Evolutionary conservation across 2,888 invertebrate species (phyloP).

Genomic region (Melitaea athalia): DNA sequence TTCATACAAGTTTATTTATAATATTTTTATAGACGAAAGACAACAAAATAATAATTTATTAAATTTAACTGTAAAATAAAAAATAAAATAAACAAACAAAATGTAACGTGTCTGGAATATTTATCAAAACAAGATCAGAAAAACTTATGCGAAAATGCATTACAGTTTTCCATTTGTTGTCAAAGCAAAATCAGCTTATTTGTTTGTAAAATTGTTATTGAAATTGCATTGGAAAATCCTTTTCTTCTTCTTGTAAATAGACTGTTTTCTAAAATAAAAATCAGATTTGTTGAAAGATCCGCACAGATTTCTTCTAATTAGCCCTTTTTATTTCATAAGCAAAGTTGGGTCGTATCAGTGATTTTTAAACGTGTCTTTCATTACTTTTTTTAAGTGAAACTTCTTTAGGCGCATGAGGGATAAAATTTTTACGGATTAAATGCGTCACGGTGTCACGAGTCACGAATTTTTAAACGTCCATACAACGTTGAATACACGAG

Average conservation of each 20-base stretch:
- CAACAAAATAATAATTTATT: too few relatives aligned
- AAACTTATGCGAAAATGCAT: neutral
- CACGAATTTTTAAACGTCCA: too few relatives aligned
- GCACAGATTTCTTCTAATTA: slow-evolving; percentile 7
- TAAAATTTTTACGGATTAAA: too few relatives aligned
- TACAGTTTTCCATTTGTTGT: slow-evolving; percentile 10
- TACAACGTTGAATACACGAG: too few relatives aligned
- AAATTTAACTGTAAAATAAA: too few relatives aligned
- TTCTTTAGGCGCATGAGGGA: too few relatives aligned
- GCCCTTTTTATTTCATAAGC: neutral
- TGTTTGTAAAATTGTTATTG: slow-evolving; percentile 20
- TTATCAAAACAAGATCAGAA: neutral
- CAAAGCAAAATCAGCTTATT: slow-evolving; percentile 16
- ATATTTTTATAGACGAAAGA: too few relatives aligned
- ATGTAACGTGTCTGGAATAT: neutral
- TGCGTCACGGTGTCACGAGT: too few relatives aligned
- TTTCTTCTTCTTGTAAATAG: slow-evolving; percentile 4
- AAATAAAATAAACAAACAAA: neutral
- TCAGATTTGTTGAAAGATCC: slow-evolving; percentile 6
- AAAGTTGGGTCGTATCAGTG: neutral
- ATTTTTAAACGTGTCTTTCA: neutral
- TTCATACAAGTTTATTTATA: too few relatives aligned
- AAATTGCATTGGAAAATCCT: slow-evolving; percentile 21
- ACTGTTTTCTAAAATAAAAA: slow-evolving; percentile 21
- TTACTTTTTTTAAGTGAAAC: too few relatives aligned